phyloP scores from a whole-genome alignment of 1,140 invertebrate genomes.

The Cardiocondyla obscurior region DNA sequence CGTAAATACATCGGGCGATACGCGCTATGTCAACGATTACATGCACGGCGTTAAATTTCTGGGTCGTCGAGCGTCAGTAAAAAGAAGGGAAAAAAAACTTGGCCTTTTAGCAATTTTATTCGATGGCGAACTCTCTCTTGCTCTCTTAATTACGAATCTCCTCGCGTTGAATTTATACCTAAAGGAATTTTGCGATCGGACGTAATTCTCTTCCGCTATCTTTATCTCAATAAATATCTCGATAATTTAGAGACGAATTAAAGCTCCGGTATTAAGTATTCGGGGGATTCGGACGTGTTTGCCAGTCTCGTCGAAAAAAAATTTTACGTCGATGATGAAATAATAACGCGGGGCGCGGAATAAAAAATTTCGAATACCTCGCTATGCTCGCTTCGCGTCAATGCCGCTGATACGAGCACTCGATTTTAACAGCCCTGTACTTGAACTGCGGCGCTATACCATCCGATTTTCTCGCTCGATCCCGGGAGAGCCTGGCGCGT shows the following conservation, averaged over 20 bases:
- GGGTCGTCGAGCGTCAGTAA: neutral
- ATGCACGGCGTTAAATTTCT: neutral
- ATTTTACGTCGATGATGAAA: constrained; percentile 11
- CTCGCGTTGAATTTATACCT: constrained; percentile 5
- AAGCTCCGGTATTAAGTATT: neutral
- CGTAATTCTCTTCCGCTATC: neutral
- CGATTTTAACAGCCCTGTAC: neutral
- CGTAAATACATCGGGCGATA: constrained; percentile 39
- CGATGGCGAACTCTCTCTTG: neutral
- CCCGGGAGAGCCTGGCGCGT: neutral
- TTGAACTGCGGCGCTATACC: neutral
- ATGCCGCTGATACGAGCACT: neutral
- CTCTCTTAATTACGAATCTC: neutral
- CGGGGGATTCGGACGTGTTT: neutral
- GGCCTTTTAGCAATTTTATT: constrained; percentile 3
- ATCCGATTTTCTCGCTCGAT: neutral
- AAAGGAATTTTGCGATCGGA: neutral
- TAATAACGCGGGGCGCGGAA: neutral
- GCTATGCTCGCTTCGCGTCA: constrained; percentile 3
- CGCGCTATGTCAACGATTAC: constrained; percentile 14
- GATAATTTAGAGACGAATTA: constrained; percentile 25
- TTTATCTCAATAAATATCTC: constrained; percentile 3
- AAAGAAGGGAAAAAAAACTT: too few relatives aligned
- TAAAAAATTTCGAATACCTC: constrained; percentile 1
- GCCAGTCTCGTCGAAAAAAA: neutral